Evolutionary conservation across 30 jellyfish, hydroid and myxozoan species (phyloP), one percentile per base, ranked within the genome.

Genomic region (Aurelia aurita): DNA sequence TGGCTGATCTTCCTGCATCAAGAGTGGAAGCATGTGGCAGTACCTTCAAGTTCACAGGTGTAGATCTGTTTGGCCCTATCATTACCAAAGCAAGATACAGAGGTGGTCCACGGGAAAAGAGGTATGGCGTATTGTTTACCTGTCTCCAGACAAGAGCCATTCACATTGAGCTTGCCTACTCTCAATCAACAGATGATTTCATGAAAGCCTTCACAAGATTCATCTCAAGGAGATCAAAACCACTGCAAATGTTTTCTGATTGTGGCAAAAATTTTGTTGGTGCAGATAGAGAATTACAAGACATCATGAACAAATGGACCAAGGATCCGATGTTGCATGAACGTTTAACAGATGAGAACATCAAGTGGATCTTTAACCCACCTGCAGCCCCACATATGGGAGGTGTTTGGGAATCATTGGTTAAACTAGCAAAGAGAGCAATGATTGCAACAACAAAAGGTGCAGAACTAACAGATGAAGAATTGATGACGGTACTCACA

Each of bases 341-440:
- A 16, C 69, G 69, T 58, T 75, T 39, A 27, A 75, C 64, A 55
- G 53, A 58, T 32, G 57, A 75, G 76, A 54, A n/a, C 76, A 75
- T 58, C 18, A 58, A 54, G 53, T 75, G 87, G 87, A 53, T 75
- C 59, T 75, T 75, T 58, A 75, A 75, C 61, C 87, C 87, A 7
- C n/a, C n/a, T n/a, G 78, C 87, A 25, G 76, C 78, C 25, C 87
- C 76, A 45, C 87, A 55, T 55, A 34, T 58, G 65, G 87, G 87
- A 21, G 87, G 87, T 75, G 62, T 75, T 51, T 75, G 76, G 79
- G 87, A 75, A 55, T 58, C 74, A 75, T 31, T 75, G 51, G 79
- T 75, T 31, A 54, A 58, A 62, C 70, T 58, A 44, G 74, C 76
- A 25, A 77, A 77, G 77, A 58, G 64, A 59, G 63, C 77, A 77